Evolutionary conservation across 1,140 invertebrate species (phyloP), one percentile per base, ranked within the genome.

Genomic region (Drosophila melanogaster): DNA sequence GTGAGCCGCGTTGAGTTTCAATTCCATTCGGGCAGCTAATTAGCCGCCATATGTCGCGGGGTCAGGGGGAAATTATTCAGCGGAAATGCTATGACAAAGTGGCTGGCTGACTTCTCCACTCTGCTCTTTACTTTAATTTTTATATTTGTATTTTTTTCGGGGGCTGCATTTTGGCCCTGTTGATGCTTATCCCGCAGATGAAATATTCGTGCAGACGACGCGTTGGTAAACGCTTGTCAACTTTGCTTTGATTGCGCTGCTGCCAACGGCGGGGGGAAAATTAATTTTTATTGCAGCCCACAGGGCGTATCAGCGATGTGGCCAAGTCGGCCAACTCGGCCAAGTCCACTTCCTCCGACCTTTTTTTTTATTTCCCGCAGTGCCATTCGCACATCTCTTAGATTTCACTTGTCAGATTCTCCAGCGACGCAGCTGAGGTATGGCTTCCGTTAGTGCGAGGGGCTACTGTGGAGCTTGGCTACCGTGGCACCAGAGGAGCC

Each of bases 1-100:
- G 83, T 86, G 83, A 87, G 83, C 59, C 59, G 65, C 49, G 75
- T 66, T 79, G 59, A 79, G 79, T 75, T 90, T 91, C 84, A 91
- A 91, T 91, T 91, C 76, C 81, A 90, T 85, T 91, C 85, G 90
- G 81, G 76, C 89, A 75, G 70, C 89, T 91, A 91, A 91, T 91
- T 91, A 91, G 89, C 81, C 75, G n/a, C 47, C 47, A 50, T 50
- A 50, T 50, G 26, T 50, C n/a, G 70, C 67, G 33, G 38, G 37
- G 37, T 38, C 14, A 10, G 41, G 40, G 12, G 37, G 6, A 38
- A 57, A 30, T 33, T 70, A 43, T 71, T 70, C 85, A 47, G 85
- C 80, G 85, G 85, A 89, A 89, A 89, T 89, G 85, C 77, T 79
- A 85, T 90, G 85, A 89, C 79, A 89, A 90, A 89, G 80, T 79